Evolutionary conservation across 2,888 invertebrate genomes (phyloP), one percentile per base, ranked within the genome.

Genomic region (Sycophila texana): DNA sequence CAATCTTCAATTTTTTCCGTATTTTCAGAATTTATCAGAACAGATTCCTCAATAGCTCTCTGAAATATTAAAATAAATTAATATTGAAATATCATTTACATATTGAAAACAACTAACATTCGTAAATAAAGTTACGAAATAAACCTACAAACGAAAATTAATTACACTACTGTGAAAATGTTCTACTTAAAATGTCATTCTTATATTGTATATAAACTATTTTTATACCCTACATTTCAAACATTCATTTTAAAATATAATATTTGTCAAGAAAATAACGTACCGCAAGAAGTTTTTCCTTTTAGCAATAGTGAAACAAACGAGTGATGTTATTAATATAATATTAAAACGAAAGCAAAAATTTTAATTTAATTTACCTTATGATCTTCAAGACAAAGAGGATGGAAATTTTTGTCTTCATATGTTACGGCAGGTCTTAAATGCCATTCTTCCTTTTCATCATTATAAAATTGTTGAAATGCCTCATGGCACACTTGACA

Each of bases 361-460:
- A 55, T 0, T 12, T 65, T 18, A 58, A 26, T 74, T 47, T 20
- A 7, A 84, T 87, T 85, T 87, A 95, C 95, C 93, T 95, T 95
- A 87, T 94, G 94, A 88, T 98, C 98, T 83, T 97, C 96, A 85
- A 95, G 95, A 91, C 98, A 98, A 51, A 96, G 90, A 0, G 98
- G 98, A 92, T 98, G 98, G 89, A 97, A 98, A 84, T 95, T 94
- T 82, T 93, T 93, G 0, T 93, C 94, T 76, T 96, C 95, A 51
- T 95, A 94, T 7, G 94, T 92, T 22, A 96, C 92, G 0, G 98
- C 97, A 88, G 97, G 95, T 82, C 95, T 91, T 47, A 99, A 92
- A 88, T 98, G 97, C 99, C 99, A 99, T 89, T 98, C 98, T 90
- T 99, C 99, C 72, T 93, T 82, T 67, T 82, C 82, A 51, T 82